A percentile compares a stretch with the other conserved stretches of the same genome.
Evolutionary conservation across 2,888 invertebrate species (phyloP).

Genomic region (Lamellibrachia satsuma): DNA sequence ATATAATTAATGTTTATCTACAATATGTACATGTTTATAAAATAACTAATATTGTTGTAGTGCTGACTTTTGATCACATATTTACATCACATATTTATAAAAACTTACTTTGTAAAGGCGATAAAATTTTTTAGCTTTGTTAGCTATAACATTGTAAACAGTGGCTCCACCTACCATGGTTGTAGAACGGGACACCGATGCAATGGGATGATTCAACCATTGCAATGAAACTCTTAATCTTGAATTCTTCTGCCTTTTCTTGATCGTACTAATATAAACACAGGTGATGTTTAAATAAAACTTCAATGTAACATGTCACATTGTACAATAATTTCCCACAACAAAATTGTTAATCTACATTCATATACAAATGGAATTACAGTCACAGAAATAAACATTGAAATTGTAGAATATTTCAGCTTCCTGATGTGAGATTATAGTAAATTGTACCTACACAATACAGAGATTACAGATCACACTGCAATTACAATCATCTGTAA

Average conservation of each 20-base stretch:
- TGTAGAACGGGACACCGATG: slow-evolving; percentile 56
- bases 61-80: background rate
- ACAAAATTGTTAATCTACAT: background rate
- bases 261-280: slow-evolving; percentile 56
- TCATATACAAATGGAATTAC: background rate
- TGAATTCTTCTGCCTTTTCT: slow-evolving; percentile 59
- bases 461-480: background rate
- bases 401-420: background rate
- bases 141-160: background rate
- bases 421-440: background rate
- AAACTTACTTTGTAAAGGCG: background rate
- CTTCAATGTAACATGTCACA: background rate
- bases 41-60: background rate
- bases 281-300: background rate
- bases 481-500: background rate
- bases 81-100: background rate
- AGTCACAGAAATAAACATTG: background rate
- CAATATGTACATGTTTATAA: background rate
- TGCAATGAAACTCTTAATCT: slow-evolving; percentile 56
- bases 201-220: slow-evolving; percentile 52
- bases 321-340: background rate
- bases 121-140: background rate
- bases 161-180: slow-evolving; percentile 44
- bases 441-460: background rate
- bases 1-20: background rate